A percentile compares a stretch with the other conserved stretches of the same genome.
Conservation (phyloP, 2,888 invertebrate genomes). For the Eledone cirrhosa region DNA sequence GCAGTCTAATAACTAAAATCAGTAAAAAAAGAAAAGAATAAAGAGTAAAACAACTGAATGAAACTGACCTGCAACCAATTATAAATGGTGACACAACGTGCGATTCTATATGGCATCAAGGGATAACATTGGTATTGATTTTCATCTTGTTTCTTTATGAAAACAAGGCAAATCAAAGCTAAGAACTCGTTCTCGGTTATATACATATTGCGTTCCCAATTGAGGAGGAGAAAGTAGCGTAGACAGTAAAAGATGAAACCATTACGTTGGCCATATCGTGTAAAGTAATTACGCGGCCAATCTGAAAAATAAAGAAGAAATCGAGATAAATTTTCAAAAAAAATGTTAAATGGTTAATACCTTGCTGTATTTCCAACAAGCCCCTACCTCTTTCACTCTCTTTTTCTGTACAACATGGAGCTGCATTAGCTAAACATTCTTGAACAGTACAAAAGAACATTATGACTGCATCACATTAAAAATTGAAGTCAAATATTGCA, state of each 20-base stretch:
- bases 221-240: conserved; percentile 59
- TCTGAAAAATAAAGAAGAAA: conserved; percentile 36
- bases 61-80: conserved; percentile 60
- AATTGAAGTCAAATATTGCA: too few relatives aligned
- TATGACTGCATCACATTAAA: too few relatives aligned
- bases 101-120: conserved; percentile 52
- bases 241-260: conserved; percentile 58
- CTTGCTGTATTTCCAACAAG: too few relatives aligned
- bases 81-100: conserved; percentile 57
- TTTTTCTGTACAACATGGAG: too few relatives aligned
- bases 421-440: too few relatives aligned
- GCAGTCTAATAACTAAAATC: too few relatives aligned
- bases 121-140: conserved; percentile 47
- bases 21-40: not conserved
- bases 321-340: not conserved
- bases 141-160: conserved; percentile 41
- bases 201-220: conserved; percentile 54
- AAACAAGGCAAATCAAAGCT: conserved; percentile 51
- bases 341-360: too few relatives aligned
- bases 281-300: conserved; percentile 50
- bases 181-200: conserved; percentile 56
- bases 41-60: not conserved
- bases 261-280: conserved; percentile 56
- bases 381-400: too few relatives aligned
- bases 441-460: too few relatives aligned